These are phyloP conservation scores for Solea solea DNA, from an alignment of 2,113 vertebrate genomes.

Conservation along the genomic window DNA sequence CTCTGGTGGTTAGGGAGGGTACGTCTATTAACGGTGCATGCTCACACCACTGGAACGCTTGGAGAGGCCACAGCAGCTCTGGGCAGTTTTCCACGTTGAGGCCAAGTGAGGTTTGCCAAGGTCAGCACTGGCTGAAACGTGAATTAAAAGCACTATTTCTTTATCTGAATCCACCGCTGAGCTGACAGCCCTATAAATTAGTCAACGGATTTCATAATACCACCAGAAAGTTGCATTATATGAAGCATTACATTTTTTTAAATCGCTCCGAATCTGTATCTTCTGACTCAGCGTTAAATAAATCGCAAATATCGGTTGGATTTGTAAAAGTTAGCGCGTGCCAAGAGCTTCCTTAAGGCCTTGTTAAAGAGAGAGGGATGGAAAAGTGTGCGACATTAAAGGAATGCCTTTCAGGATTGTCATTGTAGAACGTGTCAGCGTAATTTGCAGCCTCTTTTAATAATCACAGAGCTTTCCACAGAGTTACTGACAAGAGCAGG, in stretches of 20 bases:
- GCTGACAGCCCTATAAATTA: slow-evolving; percentile 17
- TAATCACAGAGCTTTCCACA: not conserved
- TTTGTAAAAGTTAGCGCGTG: not conserved
- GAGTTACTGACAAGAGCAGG: no score
- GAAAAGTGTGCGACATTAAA: not conserved
- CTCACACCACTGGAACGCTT: slow-evolving; percentile 56
- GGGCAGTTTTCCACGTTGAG: slow-evolving; percentile 43
- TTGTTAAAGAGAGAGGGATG: not conserved
- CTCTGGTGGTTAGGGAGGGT: slow-evolving; percentile 53
- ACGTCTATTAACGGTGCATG: slow-evolving; percentile 59
- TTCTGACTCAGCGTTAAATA: not conserved
- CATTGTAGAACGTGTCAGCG: not conserved
- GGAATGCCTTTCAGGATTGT: not conserved
- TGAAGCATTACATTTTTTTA: not conserved
- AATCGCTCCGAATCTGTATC: no score
- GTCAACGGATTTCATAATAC: not conserved
- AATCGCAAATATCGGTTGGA: not conserved
- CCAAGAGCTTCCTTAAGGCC: not conserved
- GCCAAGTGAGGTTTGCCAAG: slow-evolving; percentile 49
- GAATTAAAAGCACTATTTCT: slow-evolving; percentile 45
- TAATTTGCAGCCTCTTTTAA: slow-evolving; percentile 1
- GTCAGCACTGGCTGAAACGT: slow-evolving; percentile 48
- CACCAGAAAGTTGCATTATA: not conserved
- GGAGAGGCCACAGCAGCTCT: slow-evolving; percentile 50
- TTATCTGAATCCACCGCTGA: slow-evolving; percentile 15